A percentile compares a stretch with the other conserved stretches of the same genome.
Evolutionary conservation across 1,140 invertebrate species (phyloP).

Genomic region (Liolophura sinensis): DNA sequence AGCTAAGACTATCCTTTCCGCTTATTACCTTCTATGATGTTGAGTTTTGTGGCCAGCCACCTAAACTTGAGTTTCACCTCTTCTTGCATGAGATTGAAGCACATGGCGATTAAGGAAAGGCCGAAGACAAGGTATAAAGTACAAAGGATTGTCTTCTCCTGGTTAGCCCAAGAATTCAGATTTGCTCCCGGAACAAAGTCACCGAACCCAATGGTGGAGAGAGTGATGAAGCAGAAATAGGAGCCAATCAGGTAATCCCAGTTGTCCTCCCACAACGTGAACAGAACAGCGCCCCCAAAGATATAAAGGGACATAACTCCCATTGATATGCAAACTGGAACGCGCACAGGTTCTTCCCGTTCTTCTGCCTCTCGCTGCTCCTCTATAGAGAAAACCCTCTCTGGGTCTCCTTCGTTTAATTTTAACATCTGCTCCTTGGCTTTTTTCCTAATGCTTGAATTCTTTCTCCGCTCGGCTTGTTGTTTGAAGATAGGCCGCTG

Average conservation of each 20-base stretch:
- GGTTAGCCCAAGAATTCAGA: slow-evolving; percentile 61
- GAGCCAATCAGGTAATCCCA: slow-evolving; percentile 90
- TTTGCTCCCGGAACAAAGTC: slow-evolving; percentile 87
- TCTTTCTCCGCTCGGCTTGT: too few relatives aligned
- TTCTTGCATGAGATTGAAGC: slow-evolving; percentile 97
- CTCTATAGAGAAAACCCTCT: too few relatives aligned
- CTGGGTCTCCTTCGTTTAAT: too few relatives aligned
- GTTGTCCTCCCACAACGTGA: slow-evolving; percentile 63
- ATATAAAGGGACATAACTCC: slow-evolving; percentile 55
- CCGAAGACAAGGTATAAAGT: slow-evolving; percentile 73
- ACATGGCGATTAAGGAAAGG: slow-evolving; percentile 98
- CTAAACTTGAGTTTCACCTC: slow-evolving; percentile 76
- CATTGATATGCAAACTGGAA: slow-evolving; percentile 53
- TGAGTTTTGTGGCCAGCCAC: slow-evolving; percentile 62
- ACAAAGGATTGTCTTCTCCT: slow-evolving; percentile 48
- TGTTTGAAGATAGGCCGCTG: background rate
- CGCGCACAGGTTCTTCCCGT: slow-evolving; percentile 36
- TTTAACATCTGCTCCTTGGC: too few relatives aligned
- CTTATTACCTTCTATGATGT: slow-evolving; percentile 41
- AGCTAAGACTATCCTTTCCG: too few relatives aligned
- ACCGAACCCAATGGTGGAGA: slow-evolving; percentile 85
- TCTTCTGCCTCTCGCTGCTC: background rate
- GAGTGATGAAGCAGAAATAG: slow-evolving; percentile 92
- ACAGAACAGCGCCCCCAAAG: slow-evolving; percentile 53
- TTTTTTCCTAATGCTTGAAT: too few relatives aligned